Percentiles rank a stretch among this genome's conserved stretches.
These are phyloP conservation scores for Harpagifer antarcticus DNA, from an alignment of 2,797 vertebrate genomes.

Conservation along the genomic window DNA sequence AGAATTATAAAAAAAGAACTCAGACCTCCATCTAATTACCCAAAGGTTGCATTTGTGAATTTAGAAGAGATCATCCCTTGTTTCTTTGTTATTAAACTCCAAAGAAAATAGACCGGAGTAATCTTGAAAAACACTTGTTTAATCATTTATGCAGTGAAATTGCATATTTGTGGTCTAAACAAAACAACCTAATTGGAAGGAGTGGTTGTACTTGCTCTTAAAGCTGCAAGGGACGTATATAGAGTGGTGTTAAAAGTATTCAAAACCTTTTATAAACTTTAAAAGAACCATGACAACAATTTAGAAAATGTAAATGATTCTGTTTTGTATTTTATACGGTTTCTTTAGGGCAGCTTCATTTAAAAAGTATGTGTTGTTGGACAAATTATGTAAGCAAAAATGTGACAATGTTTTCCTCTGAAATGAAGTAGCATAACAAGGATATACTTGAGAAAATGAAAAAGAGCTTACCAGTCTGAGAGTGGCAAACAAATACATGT, in stretches of 20 bases:
- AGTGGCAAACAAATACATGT: background rate
- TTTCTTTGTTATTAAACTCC: constrained; percentile 32
- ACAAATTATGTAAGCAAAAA: background rate
- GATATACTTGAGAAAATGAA: background rate
- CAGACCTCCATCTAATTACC: background rate
- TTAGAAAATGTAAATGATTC: background rate
- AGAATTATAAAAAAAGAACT: too few species aligned
- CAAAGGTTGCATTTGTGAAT: background rate
- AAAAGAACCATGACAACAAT: background rate
- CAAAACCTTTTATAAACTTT: background rate
- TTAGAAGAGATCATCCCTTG: background rate
- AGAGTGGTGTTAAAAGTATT: background rate
- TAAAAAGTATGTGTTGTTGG: background rate
- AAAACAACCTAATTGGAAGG: constrained; percentile 18
- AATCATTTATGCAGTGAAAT: constrained; percentile 33
- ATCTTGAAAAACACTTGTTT: constrained; percentile 13
- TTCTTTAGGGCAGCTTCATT: background rate
- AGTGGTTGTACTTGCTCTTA: constrained; percentile 4
- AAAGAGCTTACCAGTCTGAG: background rate
- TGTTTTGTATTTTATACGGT: background rate
- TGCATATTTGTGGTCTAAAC: constrained; percentile 37
- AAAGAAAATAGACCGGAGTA: background rate
- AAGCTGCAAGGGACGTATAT: background rate
- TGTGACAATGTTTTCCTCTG: background rate
- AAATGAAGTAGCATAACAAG: background rate